Percentiles rank a stretch among this genome's conserved stretches.
phyloP scores from a whole-genome alignment of 2,797 vertebrate genomes.

The Enteromius fasciolatus region DNA sequence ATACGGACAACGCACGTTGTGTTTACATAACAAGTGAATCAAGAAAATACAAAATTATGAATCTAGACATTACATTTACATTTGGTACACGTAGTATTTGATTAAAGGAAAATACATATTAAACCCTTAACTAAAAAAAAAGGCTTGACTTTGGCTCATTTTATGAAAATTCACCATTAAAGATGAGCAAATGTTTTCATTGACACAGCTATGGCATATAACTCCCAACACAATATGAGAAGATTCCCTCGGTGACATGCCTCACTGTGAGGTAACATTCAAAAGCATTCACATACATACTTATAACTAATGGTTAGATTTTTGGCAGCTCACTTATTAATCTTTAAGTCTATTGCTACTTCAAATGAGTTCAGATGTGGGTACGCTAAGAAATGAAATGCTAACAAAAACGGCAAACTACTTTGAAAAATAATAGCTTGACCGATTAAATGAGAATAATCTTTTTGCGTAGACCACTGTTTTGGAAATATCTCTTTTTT shows the following conservation, averaged over 20 bases:
- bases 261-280: constrained; percentile 63
- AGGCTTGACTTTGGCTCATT: constrained; percentile 56
- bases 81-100: constrained; percentile 48
- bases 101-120: constrained; percentile 38
- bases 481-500: neutral
- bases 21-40: constrained; percentile 37
- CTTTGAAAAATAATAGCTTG: constrained; percentile 24
- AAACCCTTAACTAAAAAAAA: constrained; percentile 25
- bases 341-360: constrained; percentile 2
- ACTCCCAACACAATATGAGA: constrained; percentile 27
- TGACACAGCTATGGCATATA: neutral
- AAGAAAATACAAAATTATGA: constrained; percentile 43
- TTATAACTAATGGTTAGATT: neutral
- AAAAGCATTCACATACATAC: constrained; percentile 45
- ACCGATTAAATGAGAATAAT: constrained; percentile 1
- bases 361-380: constrained; percentile 17
- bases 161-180: constrained; percentile 42
- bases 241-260: constrained; percentile 44
- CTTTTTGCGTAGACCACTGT: neutral
- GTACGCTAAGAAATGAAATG: constrained; percentile 27
- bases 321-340: constrained; percentile 24
- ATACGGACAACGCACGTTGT: constrained; percentile 12
- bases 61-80: constrained; percentile 46
- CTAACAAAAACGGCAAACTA: neutral
- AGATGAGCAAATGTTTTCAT: constrained; percentile 23